A percentile compares a stretch with the other conserved stretches of the same genome.
phyloP scores from a whole-genome alignment of 1,140 invertebrate species.

The Musca domestica region DNA sequence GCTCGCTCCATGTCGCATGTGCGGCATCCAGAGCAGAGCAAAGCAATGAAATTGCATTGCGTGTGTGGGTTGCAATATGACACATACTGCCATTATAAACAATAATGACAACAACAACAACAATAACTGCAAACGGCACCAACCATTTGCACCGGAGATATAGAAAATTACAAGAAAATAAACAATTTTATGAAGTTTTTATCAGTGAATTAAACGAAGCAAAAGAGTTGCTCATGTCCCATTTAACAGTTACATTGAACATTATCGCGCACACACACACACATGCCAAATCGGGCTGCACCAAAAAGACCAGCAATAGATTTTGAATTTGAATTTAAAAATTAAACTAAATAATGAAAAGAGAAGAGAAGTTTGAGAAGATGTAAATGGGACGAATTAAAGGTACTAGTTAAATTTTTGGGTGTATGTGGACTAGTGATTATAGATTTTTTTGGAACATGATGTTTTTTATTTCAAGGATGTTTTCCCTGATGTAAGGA shows the following conservation, averaged over 20 bases:
- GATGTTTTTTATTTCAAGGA: no score
- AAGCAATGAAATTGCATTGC: not conserved
- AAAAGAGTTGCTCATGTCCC: not conserved
- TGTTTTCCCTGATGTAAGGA: no score
- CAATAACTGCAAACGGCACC: not conserved
- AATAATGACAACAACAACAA: conserved; percentile 9
- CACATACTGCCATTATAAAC: conserved; percentile 20
- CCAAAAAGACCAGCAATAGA: not conserved
- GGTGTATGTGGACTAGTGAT: no score
- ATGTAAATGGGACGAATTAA: no score
- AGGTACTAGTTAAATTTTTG: no score
- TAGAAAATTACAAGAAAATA: conserved; percentile 3
- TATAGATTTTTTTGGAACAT: no score
- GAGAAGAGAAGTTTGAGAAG: no score
- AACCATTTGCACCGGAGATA: not conserved
- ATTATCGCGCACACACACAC: no score
- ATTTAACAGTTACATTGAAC: no score
- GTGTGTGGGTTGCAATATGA: conserved; percentile 19
- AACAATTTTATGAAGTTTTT: conserved; percentile 1
- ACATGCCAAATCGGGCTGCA: not conserved
- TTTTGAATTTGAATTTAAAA: no score
- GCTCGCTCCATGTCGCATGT: not conserved
- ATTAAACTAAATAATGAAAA: no score
- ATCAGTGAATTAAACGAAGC: conserved; percentile 10
- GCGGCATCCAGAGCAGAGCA: not conserved